Evolutionary conservation across 2,888 invertebrate species (phyloP).

Genomic region (Ceramica pisi): DNA sequence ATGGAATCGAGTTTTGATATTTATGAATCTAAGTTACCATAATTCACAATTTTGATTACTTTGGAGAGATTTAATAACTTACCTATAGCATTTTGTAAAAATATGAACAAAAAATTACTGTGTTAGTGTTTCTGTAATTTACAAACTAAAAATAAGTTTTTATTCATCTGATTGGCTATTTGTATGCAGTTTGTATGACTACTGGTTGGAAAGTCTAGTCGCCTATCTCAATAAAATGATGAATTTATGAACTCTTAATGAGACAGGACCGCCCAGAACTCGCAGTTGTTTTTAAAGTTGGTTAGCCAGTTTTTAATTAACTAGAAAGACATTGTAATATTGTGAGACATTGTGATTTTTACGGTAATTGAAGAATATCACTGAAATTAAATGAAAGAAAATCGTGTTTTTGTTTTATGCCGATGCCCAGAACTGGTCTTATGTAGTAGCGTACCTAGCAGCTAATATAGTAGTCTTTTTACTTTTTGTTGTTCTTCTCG

Average conservation of each 20-base stretch:
- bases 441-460: too few relatives aligned
- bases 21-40: background rate
- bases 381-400: background rate
- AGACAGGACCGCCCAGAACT: conserved; percentile 32
- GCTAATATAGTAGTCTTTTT: too few relatives aligned
- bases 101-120: background rate
- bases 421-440: background rate
- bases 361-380: background rate
- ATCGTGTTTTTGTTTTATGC: conserved; percentile 1
- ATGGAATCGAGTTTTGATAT: background rate
- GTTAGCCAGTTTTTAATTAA: conserved; percentile 12
- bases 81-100: background rate
- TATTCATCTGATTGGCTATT: conserved; percentile 1
- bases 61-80: background rate
- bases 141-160: conserved; percentile 11
- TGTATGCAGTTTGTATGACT: conserved; percentile 15
- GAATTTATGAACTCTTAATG: conserved; percentile 39
- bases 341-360: background rate
- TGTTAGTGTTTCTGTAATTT: background rate
- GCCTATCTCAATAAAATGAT: conserved; percentile 43
- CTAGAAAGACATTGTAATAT: background rate
- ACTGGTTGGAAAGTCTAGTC: conserved; percentile 11
- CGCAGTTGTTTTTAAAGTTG: conserved; percentile 10
- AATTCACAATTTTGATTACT: background rate
- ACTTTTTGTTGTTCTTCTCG: too few relatives aligned